Evolutionary conservation across 2,113 vertebrate species (phyloP).

Genomic region (Lycocorax pyrrhopterus): DNA sequence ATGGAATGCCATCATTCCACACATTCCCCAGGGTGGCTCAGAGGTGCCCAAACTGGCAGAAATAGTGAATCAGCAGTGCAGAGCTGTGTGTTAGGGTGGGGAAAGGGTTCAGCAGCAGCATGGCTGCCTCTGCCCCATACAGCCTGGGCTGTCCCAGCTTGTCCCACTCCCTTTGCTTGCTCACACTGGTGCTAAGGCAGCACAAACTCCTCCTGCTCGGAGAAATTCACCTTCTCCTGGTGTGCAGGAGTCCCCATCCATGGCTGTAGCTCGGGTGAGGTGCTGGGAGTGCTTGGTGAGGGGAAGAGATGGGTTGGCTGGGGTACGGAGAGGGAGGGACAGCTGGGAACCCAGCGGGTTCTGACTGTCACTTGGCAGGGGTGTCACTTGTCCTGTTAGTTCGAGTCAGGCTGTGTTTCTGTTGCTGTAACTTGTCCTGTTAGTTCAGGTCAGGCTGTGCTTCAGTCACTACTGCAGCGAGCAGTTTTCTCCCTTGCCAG

Average conservation of each 20-base stretch:
- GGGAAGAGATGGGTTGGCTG: background rate
- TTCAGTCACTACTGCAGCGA: background rate
- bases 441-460: background rate
- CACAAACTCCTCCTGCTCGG: background rate
- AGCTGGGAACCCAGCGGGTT: background rate
- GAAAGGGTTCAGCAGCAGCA: background rate
- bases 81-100: background rate
- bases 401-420: background rate
- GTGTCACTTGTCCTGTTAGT: background rate
- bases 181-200: background rate
- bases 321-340: background rate
- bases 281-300: background rate
- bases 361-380: background rate
- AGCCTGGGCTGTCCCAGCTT: background rate
- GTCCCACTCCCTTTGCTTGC: background rate
- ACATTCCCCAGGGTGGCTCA: background rate
- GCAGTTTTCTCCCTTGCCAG: background rate
- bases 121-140: background rate
- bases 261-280: background rate
- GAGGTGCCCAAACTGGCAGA: background rate
- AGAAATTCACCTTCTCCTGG: background rate
- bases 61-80: background rate
- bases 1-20: background rate
- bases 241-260: background rate
- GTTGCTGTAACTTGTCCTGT: background rate